Evolutionary conservation across 1,140 invertebrate genomes (phyloP), one percentile per base, ranked within the genome.

Genomic region (Parasteatoda tepidariorum): DNA sequence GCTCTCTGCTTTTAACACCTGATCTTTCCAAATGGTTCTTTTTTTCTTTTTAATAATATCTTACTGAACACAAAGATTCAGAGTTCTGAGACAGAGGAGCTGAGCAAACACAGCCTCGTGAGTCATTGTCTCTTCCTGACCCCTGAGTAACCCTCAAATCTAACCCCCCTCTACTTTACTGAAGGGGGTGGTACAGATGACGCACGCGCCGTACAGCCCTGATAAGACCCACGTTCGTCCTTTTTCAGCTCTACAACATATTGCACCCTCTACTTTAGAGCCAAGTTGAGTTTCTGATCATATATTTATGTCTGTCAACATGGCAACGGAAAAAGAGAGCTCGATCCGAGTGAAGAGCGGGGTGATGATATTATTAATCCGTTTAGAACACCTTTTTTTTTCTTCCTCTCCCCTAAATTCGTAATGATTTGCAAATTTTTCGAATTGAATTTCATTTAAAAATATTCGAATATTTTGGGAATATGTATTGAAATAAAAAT

Each of bases 81-180:
- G 66, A 41, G 22, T 15, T 26, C 33, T 26, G 5, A 68, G 34
- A n/a, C 0, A 28, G 15, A 78, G 24, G 34, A 78, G 62, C 71
- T 54, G 41, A 54, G 41, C 76, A 79, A 79, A 79, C 76, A 79
- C 9, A 79, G 76, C 31, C 34, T 79, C 76, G 30, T 79, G 76
- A 79, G 28, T 79, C 76, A 79, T 64, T 79, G 64, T 54, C 41
- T 15, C 7, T 26, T 31, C 76, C 41, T 26, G 30, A 66, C 38
- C 76, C 59, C 41, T 48, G 30, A 41, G 9, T 26, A 62, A 48
- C 74, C 61, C 74, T 26, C 33, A 57, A 31, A 48, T 26, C 61
- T 30, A 64, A 22, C 55, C 73, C 59, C 74, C 13, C 38, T 31
- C 26, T 38, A 22, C 38, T 13, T 48, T n/a, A n/a, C 30, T 41